These are phyloP conservation scores for Xestia c-nigrum DNA, from an alignment of 2,888 invertebrate species.

Conservation along the genomic window DNA sequence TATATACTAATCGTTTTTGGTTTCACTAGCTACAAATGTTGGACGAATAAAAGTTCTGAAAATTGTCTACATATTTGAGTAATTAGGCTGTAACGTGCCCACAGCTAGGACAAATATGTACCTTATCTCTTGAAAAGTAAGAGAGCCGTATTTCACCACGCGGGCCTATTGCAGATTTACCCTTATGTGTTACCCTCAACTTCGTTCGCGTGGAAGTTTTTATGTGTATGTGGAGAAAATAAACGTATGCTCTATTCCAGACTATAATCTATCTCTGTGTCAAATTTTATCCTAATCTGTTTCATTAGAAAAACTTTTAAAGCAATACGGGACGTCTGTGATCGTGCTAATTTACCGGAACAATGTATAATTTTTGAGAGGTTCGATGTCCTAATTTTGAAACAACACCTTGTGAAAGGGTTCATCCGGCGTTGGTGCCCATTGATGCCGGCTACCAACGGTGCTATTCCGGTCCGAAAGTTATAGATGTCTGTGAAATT, in stretches of 20 bases:
- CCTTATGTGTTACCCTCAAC: no score
- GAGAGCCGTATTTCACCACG: not conserved
- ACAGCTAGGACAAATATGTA: not conserved
- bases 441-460: not conserved
- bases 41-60: not conserved
- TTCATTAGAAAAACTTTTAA: not conserved
- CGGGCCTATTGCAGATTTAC: not conserved
- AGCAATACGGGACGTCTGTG: not conserved
- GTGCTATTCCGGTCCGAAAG: slow-evolving; percentile 24
- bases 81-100: not conserved
- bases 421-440: slow-evolving; percentile 19
- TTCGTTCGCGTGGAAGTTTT: no score
- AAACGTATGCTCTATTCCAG: no score
- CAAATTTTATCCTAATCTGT: no score
- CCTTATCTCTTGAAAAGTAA: not conserved
- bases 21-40: not conserved
- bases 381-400: not conserved
- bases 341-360: not conserved
- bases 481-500: not conserved
- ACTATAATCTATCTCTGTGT: no score
- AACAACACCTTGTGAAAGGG: slow-evolving; percentile 4
- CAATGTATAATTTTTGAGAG: not conserved
- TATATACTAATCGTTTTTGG: slow-evolving; percentile 3
- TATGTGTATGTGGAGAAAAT: no score
- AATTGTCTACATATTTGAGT: not conserved